Base-by-base conservation (phyloP, 2,888 invertebrate species). In the Rhamnusium bicolor region DNA sequence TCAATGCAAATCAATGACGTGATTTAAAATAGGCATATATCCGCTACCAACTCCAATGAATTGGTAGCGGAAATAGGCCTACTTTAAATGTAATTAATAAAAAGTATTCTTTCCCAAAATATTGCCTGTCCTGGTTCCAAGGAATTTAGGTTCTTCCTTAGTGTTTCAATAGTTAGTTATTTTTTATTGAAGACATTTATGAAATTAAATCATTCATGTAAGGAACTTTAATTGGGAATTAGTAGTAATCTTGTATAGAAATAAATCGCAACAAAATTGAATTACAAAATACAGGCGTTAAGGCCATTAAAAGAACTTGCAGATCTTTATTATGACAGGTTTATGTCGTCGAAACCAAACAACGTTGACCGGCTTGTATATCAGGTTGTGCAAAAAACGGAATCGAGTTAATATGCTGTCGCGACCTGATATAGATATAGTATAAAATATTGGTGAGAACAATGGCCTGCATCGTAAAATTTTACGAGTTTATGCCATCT, bases 381-480 rank as follows among this genome's bases (percentile, higher is more conserved):
- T 65, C 65, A 56, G 16, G 32, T 32, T n/a, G 40, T 56, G 46
- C 40, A 67, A 67, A 67, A 67, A 67, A 40, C 53, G 53, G 51
- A 19, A 32, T 46, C 19, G 54, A 67, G 54, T 67, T 65, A 65
- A 65, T 65, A 53, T 32, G 58, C 74, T 71, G 74, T 73, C 76
- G 69, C 27, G 75, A 69, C 75, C 75, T 75, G 80, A 82, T 84
- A 83, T 79, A 83, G 80, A 84, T 82, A 83, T 78, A 77, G 82
- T 80, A 80, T 85, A 85, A 85, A 84, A 85, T 85, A 85, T 83
- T 81, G 84, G 80, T 79, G 84, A 84, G 84, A 85, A 85, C 85
- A 86, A 85, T 85, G 81, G 82, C 78, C 76, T 68, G 60, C 66
- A 78, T 82, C 84, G 81, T 86, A 85, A 86, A 86, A 84, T 85